A percentile compares a stretch with the other conserved stretches of the same genome.
Evolutionary conservation across 2,888 invertebrate genomes (phyloP).

Genomic region (Synanthedon andrenaeformis): DNA sequence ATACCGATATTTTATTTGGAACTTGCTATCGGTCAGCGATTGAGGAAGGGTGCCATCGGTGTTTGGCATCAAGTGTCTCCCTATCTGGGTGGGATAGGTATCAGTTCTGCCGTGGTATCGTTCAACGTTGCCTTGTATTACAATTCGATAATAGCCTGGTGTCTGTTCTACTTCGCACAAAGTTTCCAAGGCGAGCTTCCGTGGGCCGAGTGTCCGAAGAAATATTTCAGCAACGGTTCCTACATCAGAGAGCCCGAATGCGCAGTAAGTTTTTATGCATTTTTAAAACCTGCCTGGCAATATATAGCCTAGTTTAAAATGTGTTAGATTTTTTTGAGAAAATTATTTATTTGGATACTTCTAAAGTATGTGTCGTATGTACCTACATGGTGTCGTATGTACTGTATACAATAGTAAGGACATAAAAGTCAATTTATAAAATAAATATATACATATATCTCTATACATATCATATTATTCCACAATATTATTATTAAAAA

Average conservation of each 20-base stretch:
- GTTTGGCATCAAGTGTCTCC: conserved; percentile 96
- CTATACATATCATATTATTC: too few species aligned
- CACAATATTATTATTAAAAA: too few species aligned
- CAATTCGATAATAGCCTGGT: conserved; percentile 98
- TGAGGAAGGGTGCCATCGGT: conserved; percentile 93
- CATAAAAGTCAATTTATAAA: neutral
- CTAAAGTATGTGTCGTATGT: too few species aligned
- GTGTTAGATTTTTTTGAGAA: neutral
- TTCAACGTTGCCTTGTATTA: conserved; percentile 97
- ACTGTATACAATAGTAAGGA: neutral
- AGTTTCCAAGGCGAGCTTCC: conserved; percentile 93
- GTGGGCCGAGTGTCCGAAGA: conserved; percentile 92
- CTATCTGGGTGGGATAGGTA: conserved; percentile 88
- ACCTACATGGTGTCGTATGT: too few species aligned
- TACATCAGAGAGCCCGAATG: conserved; percentile 86
- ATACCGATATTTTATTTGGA: conserved; percentile 97
- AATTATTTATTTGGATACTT: too few species aligned
- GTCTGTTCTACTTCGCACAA: conserved; percentile 93
- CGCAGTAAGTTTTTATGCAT: conserved; percentile 69
- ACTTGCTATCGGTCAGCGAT: conserved; percentile 92
- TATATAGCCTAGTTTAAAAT: too few species aligned
- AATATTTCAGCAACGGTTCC: conserved; percentile 82
- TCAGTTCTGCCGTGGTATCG: conserved; percentile 95
- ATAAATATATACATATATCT: too few species aligned
- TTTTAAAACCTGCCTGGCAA: too few species aligned